Evolutionary conservation across 2,113 vertebrate genomes (phyloP).

Genomic region (Callorhinus ursinus): DNA sequence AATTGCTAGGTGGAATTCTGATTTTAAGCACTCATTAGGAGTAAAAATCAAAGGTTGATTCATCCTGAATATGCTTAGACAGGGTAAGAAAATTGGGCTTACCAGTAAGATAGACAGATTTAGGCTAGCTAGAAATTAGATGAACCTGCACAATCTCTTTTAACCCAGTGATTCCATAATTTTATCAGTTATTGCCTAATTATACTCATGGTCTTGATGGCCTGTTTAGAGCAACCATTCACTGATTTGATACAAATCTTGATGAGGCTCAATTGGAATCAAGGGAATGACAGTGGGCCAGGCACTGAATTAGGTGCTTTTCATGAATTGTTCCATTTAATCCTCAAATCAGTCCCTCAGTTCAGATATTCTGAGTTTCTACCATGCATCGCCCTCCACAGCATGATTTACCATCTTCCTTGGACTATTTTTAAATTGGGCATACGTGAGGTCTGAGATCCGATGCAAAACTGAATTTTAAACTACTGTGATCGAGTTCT

Average conservation of each 20-base stretch:
- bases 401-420: not conserved
- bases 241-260: constrained; percentile 26
- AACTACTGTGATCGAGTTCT: not conserved
- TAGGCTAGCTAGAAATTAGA: not conserved
- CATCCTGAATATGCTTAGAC: not conserved
- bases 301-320: not conserved
- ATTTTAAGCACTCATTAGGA: constrained; percentile 13
- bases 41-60: constrained; percentile 39
- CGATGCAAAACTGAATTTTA: not conserved
- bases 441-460: not conserved
- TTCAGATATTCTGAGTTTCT: not conserved
- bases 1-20: constrained; percentile 32
- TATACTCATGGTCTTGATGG: not conserved
- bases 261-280: not conserved
- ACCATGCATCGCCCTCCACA: not conserved
- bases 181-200: not conserved
- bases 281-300: not conserved
- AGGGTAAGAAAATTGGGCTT: not conserved
- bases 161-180: not conserved
- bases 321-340: not conserved
- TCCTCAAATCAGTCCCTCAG: not conserved
- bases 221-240: not conserved
- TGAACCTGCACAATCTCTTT: not conserved
- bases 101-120: not conserved
- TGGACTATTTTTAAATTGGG: constrained; percentile 20